phyloP scores from a whole-genome alignment of 2,888 invertebrate species.

The Aphidoletes aphidimyza region DNA sequence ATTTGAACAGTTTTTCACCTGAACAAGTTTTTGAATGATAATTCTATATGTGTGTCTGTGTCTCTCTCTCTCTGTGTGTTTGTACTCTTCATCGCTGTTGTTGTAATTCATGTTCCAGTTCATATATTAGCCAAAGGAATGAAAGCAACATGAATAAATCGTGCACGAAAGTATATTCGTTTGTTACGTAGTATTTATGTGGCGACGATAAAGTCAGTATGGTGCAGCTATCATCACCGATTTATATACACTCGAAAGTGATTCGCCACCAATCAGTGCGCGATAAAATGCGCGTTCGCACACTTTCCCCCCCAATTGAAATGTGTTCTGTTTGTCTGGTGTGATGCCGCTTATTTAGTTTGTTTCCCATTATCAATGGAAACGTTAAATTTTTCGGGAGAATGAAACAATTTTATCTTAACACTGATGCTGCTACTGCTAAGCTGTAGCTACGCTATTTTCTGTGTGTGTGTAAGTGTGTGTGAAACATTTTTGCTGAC shows the following conservation, averaged over 20 bases:
- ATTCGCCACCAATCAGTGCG: not conserved
- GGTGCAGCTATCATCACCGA: not conserved
- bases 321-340: not conserved
- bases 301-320: not conserved
- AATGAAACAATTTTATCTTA: too few species aligned
- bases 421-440: too few species aligned
- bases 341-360: not conserved
- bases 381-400: too few species aligned
- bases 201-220: not conserved
- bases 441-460: too few species aligned
- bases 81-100: too few species aligned
- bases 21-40: slow-evolving; percentile 10
- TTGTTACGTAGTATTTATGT: not conserved
- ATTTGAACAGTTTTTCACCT: slow-evolving; percentile 25
- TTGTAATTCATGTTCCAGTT: too few species aligned
- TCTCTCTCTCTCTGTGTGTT: too few species aligned
- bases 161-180: not conserved
- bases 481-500: not conserved
- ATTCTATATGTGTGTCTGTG: too few species aligned
- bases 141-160: too few species aligned
- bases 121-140: too few species aligned
- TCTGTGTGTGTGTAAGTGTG: too few species aligned
- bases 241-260: not conserved
- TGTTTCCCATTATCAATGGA: too few species aligned
- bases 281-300: not conserved